Evolutionary conservation across 2,888 invertebrate species (phyloP), one percentile per base, ranked within the genome.

Genomic region (Pseudoips prasinana): DNA sequence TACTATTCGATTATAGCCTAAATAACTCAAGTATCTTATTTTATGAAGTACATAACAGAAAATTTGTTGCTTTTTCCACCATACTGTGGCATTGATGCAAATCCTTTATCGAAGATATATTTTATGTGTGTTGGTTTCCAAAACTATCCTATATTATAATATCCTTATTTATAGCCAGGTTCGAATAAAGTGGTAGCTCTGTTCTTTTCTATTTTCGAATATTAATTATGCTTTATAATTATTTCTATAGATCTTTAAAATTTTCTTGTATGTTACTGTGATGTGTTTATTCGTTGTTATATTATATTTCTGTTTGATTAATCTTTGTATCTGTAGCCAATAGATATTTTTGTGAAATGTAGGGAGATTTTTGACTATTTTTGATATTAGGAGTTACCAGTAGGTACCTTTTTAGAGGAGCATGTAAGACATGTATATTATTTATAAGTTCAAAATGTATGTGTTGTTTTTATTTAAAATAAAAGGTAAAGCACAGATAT

Each of bases 141-240:
- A n/a, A n/a, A n/a, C n/a, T n/a, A n/a, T n/a, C n/a, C n/a, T n/a
- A n/a, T n/a, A n/a, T n/a, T n/a, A n/a, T n/a, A n/a, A n/a, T n/a
- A n/a, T n/a, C n/a, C n/a, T n/a, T n/a, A n/a, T n/a, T n/a, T n/a
- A n/a, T n/a, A n/a, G n/a, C n/a, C n/a, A n/a, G n/a, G n/a, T n/a
- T n/a, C n/a, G n/a, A n/a, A n/a, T n/a, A n/a, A n/a, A n/a, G n/a
- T n/a, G n/a, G n/a, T n/a, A n/a, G n/a, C n/a, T n/a, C n/a, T n/a
- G n/a, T n/a, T n/a, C n/a, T 5, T 14, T 14, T 14, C 37, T 43
- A 9, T 42, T 33, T 44, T 53, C 53, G 54, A 54, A 53, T 54
- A 54, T 53, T 50, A 30, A 34, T 25, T 48, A 37, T 27, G 52
- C 55, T 52, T 55, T 55, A 52, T 14, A 14, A 3, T 51, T 25